phyloP scores from a whole-genome alignment of 2,888 invertebrate genomes.

The Sycophila texana region DNA sequence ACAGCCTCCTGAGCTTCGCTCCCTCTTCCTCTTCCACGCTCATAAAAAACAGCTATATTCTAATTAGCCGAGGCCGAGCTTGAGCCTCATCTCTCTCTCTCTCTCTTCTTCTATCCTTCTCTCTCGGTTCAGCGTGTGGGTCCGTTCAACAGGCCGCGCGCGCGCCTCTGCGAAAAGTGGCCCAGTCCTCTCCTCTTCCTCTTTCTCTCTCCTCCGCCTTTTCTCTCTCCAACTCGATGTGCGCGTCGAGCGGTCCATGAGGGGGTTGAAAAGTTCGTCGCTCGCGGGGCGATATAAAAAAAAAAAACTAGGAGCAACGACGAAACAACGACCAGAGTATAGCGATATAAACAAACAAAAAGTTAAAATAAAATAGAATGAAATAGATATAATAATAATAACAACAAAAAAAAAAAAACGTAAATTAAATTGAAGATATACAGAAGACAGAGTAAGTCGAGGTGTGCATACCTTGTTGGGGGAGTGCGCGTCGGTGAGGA shows the following conservation, averaged over 20 bases:
- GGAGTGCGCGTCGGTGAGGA: neutral
- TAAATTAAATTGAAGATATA: too few relatives aligned
- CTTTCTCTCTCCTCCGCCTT: neutral
- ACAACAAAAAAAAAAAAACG: neutral
- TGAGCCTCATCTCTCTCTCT: conserved; percentile 57
- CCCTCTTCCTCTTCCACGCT: conserved; percentile 76
- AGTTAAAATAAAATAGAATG: too few relatives aligned
- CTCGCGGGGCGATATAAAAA: neutral
- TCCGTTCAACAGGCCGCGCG: conserved; percentile 7
- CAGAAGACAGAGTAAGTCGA: too few relatives aligned
- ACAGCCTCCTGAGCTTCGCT: conserved; percentile 58
- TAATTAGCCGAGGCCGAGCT: conserved; percentile 70
- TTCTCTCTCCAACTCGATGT: neutral
- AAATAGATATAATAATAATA: too few relatives aligned
- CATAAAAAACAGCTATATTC: conserved; percentile 76
- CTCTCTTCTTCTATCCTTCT: neutral
- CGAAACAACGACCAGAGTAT: too few relatives aligned
- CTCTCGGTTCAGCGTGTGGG: neutral
- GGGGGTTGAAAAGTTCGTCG: neutral
- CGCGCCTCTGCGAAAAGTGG: conserved; percentile 9
- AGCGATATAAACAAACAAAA: too few relatives aligned
- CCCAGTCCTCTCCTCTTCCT: neutral
- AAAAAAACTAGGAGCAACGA: too few relatives aligned
- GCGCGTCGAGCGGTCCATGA: neutral
- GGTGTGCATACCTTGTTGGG: neutral